Base-by-base conservation (phyloP, 2,113 vertebrate species). In the Chionodraco myersi region DNA sequence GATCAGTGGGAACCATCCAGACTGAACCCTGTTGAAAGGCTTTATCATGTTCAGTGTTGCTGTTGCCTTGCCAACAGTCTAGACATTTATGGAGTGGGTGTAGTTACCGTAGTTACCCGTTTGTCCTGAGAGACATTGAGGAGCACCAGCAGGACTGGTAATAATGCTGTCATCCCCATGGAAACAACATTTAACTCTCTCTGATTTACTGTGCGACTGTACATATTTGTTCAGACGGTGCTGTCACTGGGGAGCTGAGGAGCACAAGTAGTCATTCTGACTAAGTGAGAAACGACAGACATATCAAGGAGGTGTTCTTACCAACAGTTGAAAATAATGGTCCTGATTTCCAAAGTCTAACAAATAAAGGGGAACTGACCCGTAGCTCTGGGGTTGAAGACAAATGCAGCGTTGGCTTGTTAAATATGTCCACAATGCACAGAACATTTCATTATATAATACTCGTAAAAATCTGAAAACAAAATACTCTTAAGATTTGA, bases 101-200 rank as follows among this genome's bases (percentile, higher is more conserved):
- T 79, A 36, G 78, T 90, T 80, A 62, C 86, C 62, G 10, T 83
- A 44, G 90, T 86, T 77, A 88, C 89, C 72, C 13, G 56, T 72
- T 60, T 74, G 59, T 44, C 62, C 34, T 12, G 0, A 65, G 16
- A 83, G 70, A 76, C 60, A 63, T 16, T 57, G 14, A 26, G 51
- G 53, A 53, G 21, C 52, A 30, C 47, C 36, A 45, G 45, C 30
- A 26, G 10, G 59, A 53, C 69, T 72, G 79, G 16, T 34, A 56
- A 41, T 59, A 60, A 44, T 9, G 48, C 58, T 68, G 81, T 56
- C 75, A 45, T 84, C 75, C 1, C 86, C 75, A 44, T 84, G 69
- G 88, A 86, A 72, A 86, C 70, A n/a, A 16, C 63, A 54, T 66
- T 47, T 72, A 44, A 47, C 3, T 23, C 16, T 49, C 16, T 0